These are phyloP conservation scores for Nephrotoma flavescens DNA, from an alignment of 2,888 invertebrate genomes.

Conservation along the genomic window DNA sequence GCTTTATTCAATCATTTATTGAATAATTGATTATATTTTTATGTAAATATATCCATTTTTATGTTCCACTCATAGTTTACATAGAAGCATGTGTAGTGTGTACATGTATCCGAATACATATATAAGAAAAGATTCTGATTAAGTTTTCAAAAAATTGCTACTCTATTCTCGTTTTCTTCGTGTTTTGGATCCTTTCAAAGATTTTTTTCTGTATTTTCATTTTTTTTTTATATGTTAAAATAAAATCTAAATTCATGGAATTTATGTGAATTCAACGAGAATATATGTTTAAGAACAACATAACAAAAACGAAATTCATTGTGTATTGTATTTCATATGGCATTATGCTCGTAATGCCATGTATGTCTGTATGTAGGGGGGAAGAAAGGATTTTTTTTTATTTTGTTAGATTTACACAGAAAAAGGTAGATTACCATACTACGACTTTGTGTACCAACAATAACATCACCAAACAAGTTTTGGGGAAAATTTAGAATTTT, in stretches of 20 bases:
- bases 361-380: not conserved
- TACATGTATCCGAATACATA: not conserved
- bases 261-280: not conserved
- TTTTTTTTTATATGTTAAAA: not conserved
- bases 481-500: not conserved
- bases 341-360: no score
- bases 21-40: not conserved
- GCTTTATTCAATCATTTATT: not conserved
- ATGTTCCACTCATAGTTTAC: not conserved
- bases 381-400: not conserved
- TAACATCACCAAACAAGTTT: not conserved
- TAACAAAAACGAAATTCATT: not conserved
- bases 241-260: not conserved
- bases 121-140: not conserved
- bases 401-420: not conserved
- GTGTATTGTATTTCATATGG: not conserved
- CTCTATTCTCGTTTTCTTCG: not conserved
- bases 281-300: not conserved
- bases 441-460: not conserved
- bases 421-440: not conserved
- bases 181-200: not conserved
- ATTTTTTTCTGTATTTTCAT: not conserved
- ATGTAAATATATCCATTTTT: not conserved
- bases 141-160: not conserved
- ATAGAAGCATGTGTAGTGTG: not conserved